Conservation (phyloP, 1,140 invertebrate species). For the Battus philenor region DNA sequence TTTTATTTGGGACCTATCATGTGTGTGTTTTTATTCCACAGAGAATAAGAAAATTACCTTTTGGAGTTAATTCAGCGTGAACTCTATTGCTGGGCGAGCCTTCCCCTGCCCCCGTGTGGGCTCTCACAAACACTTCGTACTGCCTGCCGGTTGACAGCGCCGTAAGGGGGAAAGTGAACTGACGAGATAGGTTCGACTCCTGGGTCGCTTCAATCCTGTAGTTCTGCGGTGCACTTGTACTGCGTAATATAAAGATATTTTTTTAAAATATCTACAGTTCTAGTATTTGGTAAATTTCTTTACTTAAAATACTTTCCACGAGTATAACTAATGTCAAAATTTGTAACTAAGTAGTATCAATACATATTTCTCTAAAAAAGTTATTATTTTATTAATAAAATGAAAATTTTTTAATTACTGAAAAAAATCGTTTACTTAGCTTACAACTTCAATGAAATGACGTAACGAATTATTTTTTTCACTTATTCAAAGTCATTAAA, state of each 20-base stretch:
- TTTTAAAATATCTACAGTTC: not conserved
- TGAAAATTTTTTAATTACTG: no score
- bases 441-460: no score
- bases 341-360: not conserved
- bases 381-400: no score
- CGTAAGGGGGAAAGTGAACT: conserved; percentile 76
- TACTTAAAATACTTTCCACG: not conserved
- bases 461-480: no score
- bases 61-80: conserved; percentile 46
- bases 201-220: conserved; percentile 44
- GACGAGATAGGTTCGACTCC: conserved; percentile 33
- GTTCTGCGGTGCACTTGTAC: conserved; percentile 47
- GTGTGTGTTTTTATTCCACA: no score
- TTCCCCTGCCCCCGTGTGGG: conserved; percentile 86
- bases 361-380: not conserved
- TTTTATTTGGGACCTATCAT: no score
- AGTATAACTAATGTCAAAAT: not conserved
- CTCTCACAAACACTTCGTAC: conserved; percentile 91
- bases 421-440: no score
- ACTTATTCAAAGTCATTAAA: no score
- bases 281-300: not conserved
- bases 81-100: conserved; percentile 74
- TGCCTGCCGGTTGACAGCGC: conserved; percentile 80
- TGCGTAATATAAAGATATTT: conserved; percentile 26
- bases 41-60: no score